A percentile compares a stretch with the other conserved stretches of the same genome.
Conservation (phyloP, 2,797 vertebrate genomes). For the Tapera naevia region DNA sequence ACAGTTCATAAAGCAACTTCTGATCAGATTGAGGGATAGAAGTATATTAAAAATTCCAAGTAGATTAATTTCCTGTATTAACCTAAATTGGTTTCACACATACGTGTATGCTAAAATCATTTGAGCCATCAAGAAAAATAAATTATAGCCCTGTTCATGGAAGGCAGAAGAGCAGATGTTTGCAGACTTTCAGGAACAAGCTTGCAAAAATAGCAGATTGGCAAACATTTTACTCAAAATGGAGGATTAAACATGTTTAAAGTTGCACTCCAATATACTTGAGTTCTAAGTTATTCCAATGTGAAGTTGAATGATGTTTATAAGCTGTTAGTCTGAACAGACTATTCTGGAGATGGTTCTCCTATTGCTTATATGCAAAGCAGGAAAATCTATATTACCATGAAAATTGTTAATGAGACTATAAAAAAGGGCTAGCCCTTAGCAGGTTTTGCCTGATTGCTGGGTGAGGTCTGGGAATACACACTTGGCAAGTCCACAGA, state of each 20-base stretch:
- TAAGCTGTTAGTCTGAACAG: background rate
- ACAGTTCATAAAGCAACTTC: constrained; percentile 73
- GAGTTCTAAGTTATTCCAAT: background rate
- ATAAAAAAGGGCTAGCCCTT: constrained; percentile 15
- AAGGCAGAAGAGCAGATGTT: background rate
- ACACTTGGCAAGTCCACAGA: background rate
- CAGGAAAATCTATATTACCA: background rate
- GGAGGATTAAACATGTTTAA: background rate
- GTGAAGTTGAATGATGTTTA: background rate
- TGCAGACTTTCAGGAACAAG: background rate
- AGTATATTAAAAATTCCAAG: constrained; percentile 80
- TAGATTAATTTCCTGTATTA: constrained; percentile 82
- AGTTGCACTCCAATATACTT: background rate
- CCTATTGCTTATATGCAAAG: background rate
- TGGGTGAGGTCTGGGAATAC: constrained; percentile 16
- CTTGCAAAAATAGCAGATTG: background rate
- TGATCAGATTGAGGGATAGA: constrained; percentile 74
- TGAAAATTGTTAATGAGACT: background rate
- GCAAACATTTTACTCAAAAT: background rate
- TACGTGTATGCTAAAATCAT: constrained; percentile 26
- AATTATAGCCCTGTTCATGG: constrained; percentile 14
- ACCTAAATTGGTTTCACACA: constrained; percentile 71
- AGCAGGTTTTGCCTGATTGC: background rate
- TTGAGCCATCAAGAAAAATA: constrained; percentile 44
- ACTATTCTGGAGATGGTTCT: background rate